Evolutionary conservation across 1,140 invertebrate species (phyloP), one percentile per base, ranked within the genome.

Genomic region (Zaprionus africanus): DNA sequence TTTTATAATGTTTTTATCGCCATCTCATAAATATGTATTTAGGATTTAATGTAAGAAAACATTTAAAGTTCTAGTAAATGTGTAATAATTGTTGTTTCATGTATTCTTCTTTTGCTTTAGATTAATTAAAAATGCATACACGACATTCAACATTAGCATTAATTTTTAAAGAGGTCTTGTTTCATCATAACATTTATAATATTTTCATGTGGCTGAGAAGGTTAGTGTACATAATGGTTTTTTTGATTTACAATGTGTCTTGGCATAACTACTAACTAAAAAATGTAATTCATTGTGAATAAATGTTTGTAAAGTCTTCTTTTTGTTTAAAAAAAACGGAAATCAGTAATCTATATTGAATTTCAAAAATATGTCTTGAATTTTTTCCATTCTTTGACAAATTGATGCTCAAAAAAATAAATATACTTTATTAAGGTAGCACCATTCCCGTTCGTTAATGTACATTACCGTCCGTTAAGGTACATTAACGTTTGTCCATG

Each of bases 21-120:
- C 59, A 64, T 71, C 59, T 65, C 49, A 59, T 64, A 59, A 41
- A 36, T 64, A 36, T 54, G 60, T 22, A 46, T 63, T 49, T 34
- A 46, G 36, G 58, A 73, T 43, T 46, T 80, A 58, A 72, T 74
- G 77, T 75, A 62, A 63, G 49, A 78, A 87, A 78, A 87, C 66
- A 64, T 82, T 34, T 70, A 17, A 76, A 46, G 57, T 74, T 41
- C 56, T 81, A 75, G 70, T 76, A 78, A 71, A 51, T 38, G 22
- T 49, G 68, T 54, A 51, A 65, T 46, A 24, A 56, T 53, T 56
- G 36, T 53, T 56, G 24, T 43, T 36, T 53, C 53, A 57, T 69
- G 19, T 64, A 49, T 65, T 64, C 54, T 34, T 60, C 7, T 56
- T 9, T 65, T 68, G 26, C 24, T 57, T 64, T 43, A 49, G 54